Evolutionary conservation across 2,888 invertebrate species (phyloP), one percentile per base, ranked within the genome.

Genomic region (Synergus gifuensis): DNA sequence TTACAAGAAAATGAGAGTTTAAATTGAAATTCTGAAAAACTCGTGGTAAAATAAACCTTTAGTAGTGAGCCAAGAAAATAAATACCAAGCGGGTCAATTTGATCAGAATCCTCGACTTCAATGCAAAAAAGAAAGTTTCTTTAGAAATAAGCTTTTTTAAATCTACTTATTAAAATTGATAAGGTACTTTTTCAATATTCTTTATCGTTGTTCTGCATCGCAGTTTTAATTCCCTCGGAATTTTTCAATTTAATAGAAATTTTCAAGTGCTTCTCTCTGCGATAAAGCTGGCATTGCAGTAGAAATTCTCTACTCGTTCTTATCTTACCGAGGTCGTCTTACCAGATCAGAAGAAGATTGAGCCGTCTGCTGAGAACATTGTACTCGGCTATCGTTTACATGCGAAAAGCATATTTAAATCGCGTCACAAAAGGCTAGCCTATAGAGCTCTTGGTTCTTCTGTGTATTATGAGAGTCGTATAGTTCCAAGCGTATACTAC

Each of bases 301-400:
- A 54, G 54, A 54, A n/a, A 54, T n/a, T 54, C 54, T 54, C 54
- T 54, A 54, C 9, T n/a, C 54, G 54, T 54, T 54, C 54, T 54
- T 54, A 54, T 54, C 54, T 54, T n/a, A 54, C 54, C 54, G 54
- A 54, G 54, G 54, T 54, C n/a, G 54, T 54, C n/a, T 54, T n/a
- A 54, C 54, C 54, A 79, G 82, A 84, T 83, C 69, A 78, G 63
- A 67, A 78, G 76, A 82, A 79, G 79, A 84, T 82, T 60, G 78
- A 77, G 46, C 80, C 69, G 78, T 78, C 44, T 77, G 14, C 14
- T 22, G 14, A 46, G 46, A n/a, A 46, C 22, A 67, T 67, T 67
- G 67, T 46, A 44, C 46, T 67, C 22, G 66, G 66, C 44, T 67
- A 67, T 69, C 44, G 46, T 49, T 69, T 69, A 18, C 46, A 44